Conservation (phyloP, 2,888 invertebrate genomes). For the Euproctis similis region DNA sequence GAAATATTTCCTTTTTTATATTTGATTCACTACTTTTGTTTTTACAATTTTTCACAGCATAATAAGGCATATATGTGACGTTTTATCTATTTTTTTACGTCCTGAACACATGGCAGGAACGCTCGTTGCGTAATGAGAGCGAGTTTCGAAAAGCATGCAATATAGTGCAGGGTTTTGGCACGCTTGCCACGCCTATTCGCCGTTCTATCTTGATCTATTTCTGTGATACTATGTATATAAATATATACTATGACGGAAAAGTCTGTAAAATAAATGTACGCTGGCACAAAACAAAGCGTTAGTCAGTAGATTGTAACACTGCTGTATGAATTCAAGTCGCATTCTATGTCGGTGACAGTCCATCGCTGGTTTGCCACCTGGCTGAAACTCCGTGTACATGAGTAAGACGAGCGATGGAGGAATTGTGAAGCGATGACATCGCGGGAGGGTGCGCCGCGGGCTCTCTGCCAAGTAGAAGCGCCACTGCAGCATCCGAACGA, state of each 20-base stretch:
- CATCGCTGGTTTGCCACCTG: slow-evolving; percentile 44
- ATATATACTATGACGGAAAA: slow-evolving; percentile 12
- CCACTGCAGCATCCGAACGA: slow-evolving; percentile 57
- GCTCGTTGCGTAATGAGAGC: too few species aligned
- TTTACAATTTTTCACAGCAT: too few species aligned
- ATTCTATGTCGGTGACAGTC: slow-evolving; percentile 29
- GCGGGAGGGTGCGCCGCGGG: slow-evolving; percentile 57
- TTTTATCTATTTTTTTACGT: too few species aligned
- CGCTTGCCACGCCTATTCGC: too few species aligned
- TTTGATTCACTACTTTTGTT: too few species aligned
- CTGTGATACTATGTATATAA: too few species aligned
- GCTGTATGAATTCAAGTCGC: slow-evolving; percentile 24
- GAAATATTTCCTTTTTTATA: too few species aligned
- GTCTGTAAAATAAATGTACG: slow-evolving; percentile 21
- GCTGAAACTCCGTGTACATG: slow-evolving; percentile 45
- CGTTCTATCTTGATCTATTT: too few species aligned
- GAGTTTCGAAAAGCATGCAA: too few species aligned
- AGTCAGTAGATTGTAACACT: slow-evolving; percentile 27
- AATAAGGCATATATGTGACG: too few species aligned
- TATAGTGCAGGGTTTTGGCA: too few species aligned
- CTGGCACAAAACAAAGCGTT: slow-evolving; percentile 26
- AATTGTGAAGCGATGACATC: slow-evolving; percentile 46
- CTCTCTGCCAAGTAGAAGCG: slow-evolving; percentile 65
- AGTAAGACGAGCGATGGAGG: slow-evolving; percentile 47
- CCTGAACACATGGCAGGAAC: too few species aligned